A percentile compares a stretch with the other conserved stretches of the same genome.
Evolutionary conservation across 2,797 vertebrate species (phyloP).

Genomic region (Hephaestus fuliginosus): DNA sequence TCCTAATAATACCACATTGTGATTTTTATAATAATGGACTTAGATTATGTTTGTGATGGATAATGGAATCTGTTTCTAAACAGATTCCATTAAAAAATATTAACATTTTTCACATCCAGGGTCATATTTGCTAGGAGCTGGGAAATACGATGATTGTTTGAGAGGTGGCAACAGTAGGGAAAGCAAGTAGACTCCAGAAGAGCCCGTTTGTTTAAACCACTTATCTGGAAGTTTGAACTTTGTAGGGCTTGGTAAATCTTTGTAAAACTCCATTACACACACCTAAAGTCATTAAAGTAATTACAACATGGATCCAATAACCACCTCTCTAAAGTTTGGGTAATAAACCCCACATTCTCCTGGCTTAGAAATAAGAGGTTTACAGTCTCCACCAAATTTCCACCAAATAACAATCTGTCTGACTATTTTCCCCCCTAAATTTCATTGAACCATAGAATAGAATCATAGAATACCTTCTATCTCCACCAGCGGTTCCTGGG

Average conservation of each 20-base stretch:
- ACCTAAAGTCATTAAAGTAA: not conserved
- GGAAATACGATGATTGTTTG: not conserved
- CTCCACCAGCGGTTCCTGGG: slow-evolving; percentile 96
- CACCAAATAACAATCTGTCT: not conserved
- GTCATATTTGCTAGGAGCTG: not conserved
- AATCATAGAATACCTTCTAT: slow-evolving; percentile 92
- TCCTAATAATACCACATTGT: too few relatives aligned
- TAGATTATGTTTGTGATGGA: not conserved
- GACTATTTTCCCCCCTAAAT: not conserved
- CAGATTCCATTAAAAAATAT: too few relatives aligned
- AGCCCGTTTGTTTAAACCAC: too few relatives aligned
- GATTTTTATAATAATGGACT: not conserved
- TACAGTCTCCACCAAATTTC: not conserved
- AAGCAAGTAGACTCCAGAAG: not conserved
- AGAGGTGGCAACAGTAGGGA: not conserved
- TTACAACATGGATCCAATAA: not conserved
- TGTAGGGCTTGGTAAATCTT: not conserved
- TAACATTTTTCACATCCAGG: not conserved
- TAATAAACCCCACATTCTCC: not conserved
- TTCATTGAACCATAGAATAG: slow-evolving; percentile 67
- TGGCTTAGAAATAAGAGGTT: not conserved
- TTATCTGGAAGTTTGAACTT: not conserved
- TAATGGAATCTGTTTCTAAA: not conserved
- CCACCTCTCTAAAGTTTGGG: not conserved
- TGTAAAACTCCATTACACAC: not conserved